phyloP scores from a whole-genome alignment of 2,888 invertebrate species.

The Microctonus aethiopoides region DNA sequence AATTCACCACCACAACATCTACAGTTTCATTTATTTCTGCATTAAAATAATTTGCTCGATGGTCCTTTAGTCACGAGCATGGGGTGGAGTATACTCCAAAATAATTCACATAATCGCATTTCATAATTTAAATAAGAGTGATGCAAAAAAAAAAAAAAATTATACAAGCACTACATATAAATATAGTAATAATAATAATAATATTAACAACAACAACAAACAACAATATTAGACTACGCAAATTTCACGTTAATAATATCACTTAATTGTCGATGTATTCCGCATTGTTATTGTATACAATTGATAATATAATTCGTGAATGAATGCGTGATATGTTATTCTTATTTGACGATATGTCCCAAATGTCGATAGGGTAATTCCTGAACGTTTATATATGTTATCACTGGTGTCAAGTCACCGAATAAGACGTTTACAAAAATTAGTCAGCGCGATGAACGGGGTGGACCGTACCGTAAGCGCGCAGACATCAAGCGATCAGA shows the following conservation, averaged over 20 bases:
- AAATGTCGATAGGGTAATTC: background rate
- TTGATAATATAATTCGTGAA: background rate
- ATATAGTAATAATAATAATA: background rate
- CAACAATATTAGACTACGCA: background rate
- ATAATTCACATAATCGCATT: background rate
- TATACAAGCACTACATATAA: background rate
- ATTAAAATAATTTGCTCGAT: background rate
- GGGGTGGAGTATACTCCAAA: background rate
- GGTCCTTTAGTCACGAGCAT: background rate
- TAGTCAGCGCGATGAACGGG: slow-evolving; percentile 49
- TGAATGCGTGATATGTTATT: background rate
- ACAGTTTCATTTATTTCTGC: background rate
- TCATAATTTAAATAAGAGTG: too few relatives aligned
- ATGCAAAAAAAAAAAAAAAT: background rate
- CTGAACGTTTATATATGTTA: background rate
- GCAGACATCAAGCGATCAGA: slow-evolving; percentile 63
- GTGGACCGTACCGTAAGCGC: slow-evolving; percentile 46
- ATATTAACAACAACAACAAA: background rate
- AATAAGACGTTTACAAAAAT: slow-evolving; percentile 29
- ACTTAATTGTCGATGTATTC: background rate
- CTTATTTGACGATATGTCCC: background rate
- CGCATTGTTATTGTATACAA: background rate
- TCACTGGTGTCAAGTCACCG: background rate
- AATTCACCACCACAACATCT: background rate
- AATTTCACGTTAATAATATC: background rate